Evolutionary conservation across 2,888 invertebrate species (phyloP).

Genomic region (Hirtodrosophila confusa): DNA sequence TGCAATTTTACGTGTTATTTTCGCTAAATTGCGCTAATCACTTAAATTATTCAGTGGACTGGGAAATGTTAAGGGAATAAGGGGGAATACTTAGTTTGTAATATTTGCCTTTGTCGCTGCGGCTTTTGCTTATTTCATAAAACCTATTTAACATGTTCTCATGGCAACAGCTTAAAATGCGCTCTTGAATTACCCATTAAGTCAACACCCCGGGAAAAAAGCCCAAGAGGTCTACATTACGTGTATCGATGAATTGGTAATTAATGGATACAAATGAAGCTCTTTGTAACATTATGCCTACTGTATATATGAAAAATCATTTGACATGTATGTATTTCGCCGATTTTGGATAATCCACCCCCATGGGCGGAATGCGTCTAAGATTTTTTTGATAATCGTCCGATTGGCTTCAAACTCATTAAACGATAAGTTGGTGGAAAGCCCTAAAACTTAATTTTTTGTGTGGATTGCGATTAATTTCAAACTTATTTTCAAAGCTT

Average conservation of each 20-base stretch:
- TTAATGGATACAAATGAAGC: too few species aligned
- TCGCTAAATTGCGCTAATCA: constrained; percentile 78
- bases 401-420: too few species aligned
- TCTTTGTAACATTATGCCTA: too few species aligned
- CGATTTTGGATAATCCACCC: too few species aligned
- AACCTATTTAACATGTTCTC: constrained; percentile 52
- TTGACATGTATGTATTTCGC: too few species aligned
- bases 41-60: constrained; percentile 65
- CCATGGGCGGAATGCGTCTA: too few species aligned
- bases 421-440: too few species aligned
- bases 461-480: too few species aligned
- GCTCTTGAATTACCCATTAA: constrained; percentile 35
- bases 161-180: constrained; percentile 53
- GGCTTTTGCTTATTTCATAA: constrained; percentile 33
- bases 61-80: constrained; percentile 4
- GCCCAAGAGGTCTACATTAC: neutral
- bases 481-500: too few species aligned
- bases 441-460: too few species aligned
- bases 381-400: too few species aligned
- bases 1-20: constrained; percentile 75
- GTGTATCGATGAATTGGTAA: constrained; percentile 2
- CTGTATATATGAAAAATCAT: too few species aligned
- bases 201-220: neutral
- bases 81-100: constrained; percentile 26
- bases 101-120: constrained; percentile 42